Evolutionary conservation across 2,113 vertebrate species (phyloP).

Genomic region (Corythornis vintsioides): DNA sequence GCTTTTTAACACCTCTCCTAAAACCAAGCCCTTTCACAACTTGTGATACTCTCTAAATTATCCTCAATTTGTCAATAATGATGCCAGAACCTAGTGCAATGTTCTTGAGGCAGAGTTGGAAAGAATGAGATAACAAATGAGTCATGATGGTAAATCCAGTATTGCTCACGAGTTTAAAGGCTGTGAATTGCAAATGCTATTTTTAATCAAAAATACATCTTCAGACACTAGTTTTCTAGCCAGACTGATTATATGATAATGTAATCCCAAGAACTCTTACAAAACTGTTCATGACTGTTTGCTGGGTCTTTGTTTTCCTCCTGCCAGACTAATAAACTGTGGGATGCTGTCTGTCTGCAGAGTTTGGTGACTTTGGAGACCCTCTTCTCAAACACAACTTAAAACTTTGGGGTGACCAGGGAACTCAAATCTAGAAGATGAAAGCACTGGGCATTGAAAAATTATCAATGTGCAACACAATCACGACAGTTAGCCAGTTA

Average conservation of each 20-base stretch:
- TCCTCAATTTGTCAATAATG: constrained; percentile 10
- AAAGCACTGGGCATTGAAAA: background rate
- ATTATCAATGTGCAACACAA: background rate
- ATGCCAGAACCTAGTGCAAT: constrained; percentile 30
- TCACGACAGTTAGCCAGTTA: background rate
- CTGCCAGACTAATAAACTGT: constrained; percentile 5
- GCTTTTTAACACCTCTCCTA: background rate
- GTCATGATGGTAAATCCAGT: constrained; percentile 54
- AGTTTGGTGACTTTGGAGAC: constrained; percentile 32
- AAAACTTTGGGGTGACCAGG: background rate
- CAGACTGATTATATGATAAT: constrained; percentile 49
- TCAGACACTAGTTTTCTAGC: constrained; percentile 39
- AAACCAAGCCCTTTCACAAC: constrained; percentile 23
- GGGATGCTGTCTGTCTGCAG: background rate
- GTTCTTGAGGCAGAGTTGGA: constrained; percentile 21
- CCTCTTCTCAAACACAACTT: background rate
- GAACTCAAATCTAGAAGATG: background rate
- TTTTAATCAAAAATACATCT: constrained; percentile 60
- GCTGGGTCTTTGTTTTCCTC: constrained; percentile 25
- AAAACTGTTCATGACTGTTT: constrained; percentile 11
- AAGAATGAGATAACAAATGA: constrained; percentile 65
- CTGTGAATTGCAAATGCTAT: constrained; percentile 53
- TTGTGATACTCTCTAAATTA: constrained; percentile 21
- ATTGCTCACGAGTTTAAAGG: constrained; percentile 30
- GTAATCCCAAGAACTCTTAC: constrained; percentile 49